A percentile compares a stretch with the other conserved stretches of the same genome.
Conservation (phyloP, 1,140 invertebrate genomes). For the Tetragnatha versicolor region DNA sequence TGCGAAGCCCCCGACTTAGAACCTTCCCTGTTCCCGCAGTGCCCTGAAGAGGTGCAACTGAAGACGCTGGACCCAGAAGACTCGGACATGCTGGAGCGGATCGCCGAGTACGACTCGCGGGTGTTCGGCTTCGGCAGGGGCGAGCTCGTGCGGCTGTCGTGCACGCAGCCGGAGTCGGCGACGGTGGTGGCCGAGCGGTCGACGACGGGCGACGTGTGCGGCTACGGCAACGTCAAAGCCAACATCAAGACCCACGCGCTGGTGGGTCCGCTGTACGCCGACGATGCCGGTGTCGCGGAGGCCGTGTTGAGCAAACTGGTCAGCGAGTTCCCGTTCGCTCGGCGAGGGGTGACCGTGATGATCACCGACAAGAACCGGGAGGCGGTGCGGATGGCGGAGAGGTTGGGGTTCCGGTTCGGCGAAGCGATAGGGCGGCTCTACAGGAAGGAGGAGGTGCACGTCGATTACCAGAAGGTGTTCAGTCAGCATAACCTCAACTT, state of each 20-base stretch:
- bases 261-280: slow-evolving; percentile 59
- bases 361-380: slow-evolving; percentile 10
- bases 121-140: slow-evolving; percentile 25
- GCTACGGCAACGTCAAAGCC: slow-evolving; percentile 55
- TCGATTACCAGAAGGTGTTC: slow-evolving; percentile 55
- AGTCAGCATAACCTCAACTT: slow-evolving; percentile 58
- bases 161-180: background rate
- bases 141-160: background rate
- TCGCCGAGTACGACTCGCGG: background rate
- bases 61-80: background rate
- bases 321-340: slow-evolving; percentile 10
- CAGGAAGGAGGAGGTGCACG: slow-evolving; percentile 48
- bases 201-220: slow-evolving; percentile 19
- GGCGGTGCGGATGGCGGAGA: slow-evolving; percentile 9
- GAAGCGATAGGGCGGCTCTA: slow-evolving; percentile 49
- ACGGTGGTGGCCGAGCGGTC: slow-evolving; percentile 6
- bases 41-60: background rate
- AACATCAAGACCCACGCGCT: slow-evolving; percentile 53
- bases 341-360: background rate
- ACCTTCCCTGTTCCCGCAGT: background rate
- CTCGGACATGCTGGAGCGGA: background rate
- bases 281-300: slow-evolving; percentile 36
- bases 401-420: background rate
- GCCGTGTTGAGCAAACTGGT: slow-evolving; percentile 49
- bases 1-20: background rate